Conservation (phyloP, 2,113 vertebrate species). For the Saguinus imperator region DNA sequence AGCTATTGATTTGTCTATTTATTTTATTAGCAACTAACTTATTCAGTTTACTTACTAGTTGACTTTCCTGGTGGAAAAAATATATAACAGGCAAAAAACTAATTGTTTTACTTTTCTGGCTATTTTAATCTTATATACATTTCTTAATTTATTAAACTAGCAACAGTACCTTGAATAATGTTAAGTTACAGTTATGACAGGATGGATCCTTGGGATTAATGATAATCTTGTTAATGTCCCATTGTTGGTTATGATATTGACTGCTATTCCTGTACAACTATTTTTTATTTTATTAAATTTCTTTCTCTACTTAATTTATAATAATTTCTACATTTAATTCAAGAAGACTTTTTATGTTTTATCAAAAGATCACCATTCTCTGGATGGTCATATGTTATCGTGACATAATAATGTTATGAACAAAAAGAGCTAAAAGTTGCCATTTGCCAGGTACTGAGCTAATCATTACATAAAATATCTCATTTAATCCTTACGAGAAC, state of each 20-base stretch:
- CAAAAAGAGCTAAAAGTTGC: slow-evolving; percentile 7
- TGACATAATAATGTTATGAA: not conserved
- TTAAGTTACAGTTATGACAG: not conserved
- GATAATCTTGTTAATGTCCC: not conserved
- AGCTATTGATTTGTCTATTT: not conserved
- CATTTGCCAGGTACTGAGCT: not conserved
- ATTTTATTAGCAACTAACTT: not conserved
- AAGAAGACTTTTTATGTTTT: not conserved
- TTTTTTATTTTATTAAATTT: not conserved
- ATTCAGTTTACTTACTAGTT: not conserved
- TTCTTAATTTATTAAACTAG: slow-evolving; percentile 13
- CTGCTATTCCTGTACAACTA: not conserved
- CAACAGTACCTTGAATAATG: not conserved
- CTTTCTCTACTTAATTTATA: not conserved
- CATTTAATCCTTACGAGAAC: not conserved
- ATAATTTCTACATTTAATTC: not conserved
- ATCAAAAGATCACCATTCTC: not conserved
- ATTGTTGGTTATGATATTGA: not conserved
- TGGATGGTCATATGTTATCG: not conserved
- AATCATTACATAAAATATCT: not conserved
- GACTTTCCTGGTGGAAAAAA: not conserved
- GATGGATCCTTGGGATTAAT: not conserved
- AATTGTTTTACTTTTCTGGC: not conserved
- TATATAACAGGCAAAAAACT: not conserved
- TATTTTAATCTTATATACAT: not conserved